A percentile compares a stretch with the other conserved stretches of the same genome.
Conservation (phyloP, 2,113 vertebrate genomes). For the Silurus meridionalis region DNA sequence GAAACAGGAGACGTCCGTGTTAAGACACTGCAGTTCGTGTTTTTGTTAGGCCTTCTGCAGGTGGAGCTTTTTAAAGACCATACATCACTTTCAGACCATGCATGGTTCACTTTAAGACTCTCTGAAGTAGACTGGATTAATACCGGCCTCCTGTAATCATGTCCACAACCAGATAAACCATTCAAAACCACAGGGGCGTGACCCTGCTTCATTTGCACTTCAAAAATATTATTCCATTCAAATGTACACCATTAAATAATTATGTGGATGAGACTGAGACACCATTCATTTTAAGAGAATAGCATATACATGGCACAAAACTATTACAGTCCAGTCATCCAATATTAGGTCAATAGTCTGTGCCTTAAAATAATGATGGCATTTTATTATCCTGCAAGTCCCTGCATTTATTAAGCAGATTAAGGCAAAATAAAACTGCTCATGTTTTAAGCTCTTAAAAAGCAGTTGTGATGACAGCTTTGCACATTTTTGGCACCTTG, state of each 20-base stretch:
- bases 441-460: background rate
- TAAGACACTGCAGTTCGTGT: conserved; percentile 56
- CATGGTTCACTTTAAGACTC: conserved; percentile 35
- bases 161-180: background rate
- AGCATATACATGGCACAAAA: background rate
- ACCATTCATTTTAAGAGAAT: background rate
- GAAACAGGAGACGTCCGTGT: conserved; percentile 51
- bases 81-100: conserved; percentile 35
- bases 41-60: conserved; percentile 63
- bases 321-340: background rate
- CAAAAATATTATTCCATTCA: conserved; percentile 1
- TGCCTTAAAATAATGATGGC: background rate
- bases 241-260: background rate
- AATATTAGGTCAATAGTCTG: background rate
- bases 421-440: background rate
- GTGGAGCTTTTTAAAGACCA: conserved; percentile 45
- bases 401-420: background rate
- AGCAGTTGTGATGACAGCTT: background rate
- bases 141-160: conserved; percentile 13
- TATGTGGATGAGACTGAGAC: background rate
- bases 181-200: background rate
- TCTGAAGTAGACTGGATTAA: conserved; percentile 14
- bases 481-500: background rate
- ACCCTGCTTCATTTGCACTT: background rate
- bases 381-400: background rate